Conservation (phyloP, 2,113 vertebrate genomes). For the Zosterops borbonicus region DNA sequence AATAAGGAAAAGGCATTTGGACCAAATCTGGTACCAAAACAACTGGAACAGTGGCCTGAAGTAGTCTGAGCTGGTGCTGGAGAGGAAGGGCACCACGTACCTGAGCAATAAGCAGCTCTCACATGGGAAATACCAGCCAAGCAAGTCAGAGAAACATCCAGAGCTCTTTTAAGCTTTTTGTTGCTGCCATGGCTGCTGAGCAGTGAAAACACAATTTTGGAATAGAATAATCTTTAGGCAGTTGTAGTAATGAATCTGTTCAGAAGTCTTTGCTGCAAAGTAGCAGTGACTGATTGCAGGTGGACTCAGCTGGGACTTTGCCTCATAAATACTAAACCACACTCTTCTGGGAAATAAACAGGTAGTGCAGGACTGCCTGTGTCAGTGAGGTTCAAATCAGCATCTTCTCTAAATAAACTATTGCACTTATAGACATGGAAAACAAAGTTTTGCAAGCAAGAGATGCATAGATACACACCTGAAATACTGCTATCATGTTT, state of each 20-base stretch:
- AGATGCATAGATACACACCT: too few relatives aligned
- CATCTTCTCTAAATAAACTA: too few relatives aligned
- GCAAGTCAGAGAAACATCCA: not conserved
- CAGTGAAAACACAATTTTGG: not conserved
- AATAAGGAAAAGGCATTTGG: not conserved
- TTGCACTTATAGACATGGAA: too few relatives aligned
- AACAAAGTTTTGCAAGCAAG: too few relatives aligned
- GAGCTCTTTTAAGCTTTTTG: not conserved
- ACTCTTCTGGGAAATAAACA: too few relatives aligned
- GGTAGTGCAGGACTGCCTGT: too few relatives aligned
- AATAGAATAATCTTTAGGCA: not conserved
- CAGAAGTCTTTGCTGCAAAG: too few relatives aligned
- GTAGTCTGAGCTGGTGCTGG: not conserved
- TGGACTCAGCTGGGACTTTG: too few relatives aligned
- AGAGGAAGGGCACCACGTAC: fast-evolving
- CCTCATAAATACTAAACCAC: too few relatives aligned
- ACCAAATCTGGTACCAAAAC: not conserved
- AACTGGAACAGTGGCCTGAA: not conserved
- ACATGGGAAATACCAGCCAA: not conserved
- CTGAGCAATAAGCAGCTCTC: not conserved
- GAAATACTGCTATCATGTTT: too few relatives aligned
- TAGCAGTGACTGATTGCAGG: too few relatives aligned
- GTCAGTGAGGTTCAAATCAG: too few relatives aligned
- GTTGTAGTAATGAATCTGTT: not conserved
- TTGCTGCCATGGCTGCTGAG: not conserved